Conservation (phyloP, 35 echinoderm and acorn worm species). For the Heliocidaris tuberculata region DNA sequence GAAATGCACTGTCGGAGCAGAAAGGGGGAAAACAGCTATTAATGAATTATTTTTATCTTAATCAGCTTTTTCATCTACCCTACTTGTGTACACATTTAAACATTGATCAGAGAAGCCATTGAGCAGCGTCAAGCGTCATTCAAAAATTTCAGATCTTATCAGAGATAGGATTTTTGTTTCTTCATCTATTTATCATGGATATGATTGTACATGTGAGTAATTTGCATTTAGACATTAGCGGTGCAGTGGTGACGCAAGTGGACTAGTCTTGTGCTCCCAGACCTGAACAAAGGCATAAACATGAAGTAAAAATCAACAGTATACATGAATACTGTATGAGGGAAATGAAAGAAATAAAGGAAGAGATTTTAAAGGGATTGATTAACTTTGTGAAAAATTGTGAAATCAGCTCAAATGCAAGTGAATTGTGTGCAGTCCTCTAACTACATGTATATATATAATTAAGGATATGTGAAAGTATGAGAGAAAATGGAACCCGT, state of each 20-base stretch:
- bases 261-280: neutral
- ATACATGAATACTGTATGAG: too few relatives aligned
- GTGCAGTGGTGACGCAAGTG: neutral
- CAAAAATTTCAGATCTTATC: neutral
- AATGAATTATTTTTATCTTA: neutral
- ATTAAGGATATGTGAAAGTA: too few relatives aligned
- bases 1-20: too few relatives aligned
- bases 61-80: neutral
- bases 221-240: neutral
- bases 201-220: neutral
- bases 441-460: too few relatives aligned
- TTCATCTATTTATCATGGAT: neutral
- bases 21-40: too few relatives aligned
- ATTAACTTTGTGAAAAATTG: too few relatives aligned
- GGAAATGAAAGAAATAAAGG: too few relatives aligned
- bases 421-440: too few relatives aligned
- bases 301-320: too few relatives aligned
- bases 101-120: neutral
- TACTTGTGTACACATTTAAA: neutral
- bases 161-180: neutral
- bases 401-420: too few relatives aligned
- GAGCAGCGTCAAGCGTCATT: neutral
- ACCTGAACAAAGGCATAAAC: neutral
- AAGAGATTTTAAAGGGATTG: too few relatives aligned
- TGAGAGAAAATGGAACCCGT: too few relatives aligned